Conservation (phyloP, 2,797 vertebrate species). For the Saxicola maurus region DNA sequence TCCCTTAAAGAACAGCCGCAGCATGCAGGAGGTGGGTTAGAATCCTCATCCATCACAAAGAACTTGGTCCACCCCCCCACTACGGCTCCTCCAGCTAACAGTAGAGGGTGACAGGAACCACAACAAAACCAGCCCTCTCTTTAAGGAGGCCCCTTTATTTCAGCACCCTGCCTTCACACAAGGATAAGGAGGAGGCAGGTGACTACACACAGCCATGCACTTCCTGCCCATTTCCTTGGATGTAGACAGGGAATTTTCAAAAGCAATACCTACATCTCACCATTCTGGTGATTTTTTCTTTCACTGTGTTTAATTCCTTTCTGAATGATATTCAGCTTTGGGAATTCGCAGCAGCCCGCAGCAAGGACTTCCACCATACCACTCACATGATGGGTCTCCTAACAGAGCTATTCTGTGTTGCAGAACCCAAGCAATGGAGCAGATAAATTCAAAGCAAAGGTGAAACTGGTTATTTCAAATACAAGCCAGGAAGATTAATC, state of each 20-base stretch:
- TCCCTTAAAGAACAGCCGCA: not conserved
- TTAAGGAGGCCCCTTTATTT: not conserved
- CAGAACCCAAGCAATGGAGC: not conserved
- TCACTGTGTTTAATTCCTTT: not conserved
- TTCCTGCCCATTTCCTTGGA: not conserved
- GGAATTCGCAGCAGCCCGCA: not conserved
- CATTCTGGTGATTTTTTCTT: not conserved
- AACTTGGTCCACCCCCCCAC: not conserved
- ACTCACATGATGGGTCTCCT: fast-evolving
- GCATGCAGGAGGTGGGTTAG: not conserved
- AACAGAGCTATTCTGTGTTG: not conserved
- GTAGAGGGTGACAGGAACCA: not conserved
- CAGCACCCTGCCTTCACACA: not conserved
- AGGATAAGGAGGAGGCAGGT: not conserved
- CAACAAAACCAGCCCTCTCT: not conserved
- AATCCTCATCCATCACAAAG: not conserved
- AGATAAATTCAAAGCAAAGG: not conserved
- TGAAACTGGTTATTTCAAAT: not conserved
- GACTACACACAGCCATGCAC: not conserved
- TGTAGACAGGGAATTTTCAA: not conserved
- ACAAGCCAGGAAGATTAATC: not conserved
- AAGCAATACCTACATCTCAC: not conserved
- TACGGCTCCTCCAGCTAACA: not conserved
- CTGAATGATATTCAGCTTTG: not conserved
- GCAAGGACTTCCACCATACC: not conserved